phyloP scores from a whole-genome alignment of 2,797 vertebrate genomes.

The Steatocranus sp. region DNA sequence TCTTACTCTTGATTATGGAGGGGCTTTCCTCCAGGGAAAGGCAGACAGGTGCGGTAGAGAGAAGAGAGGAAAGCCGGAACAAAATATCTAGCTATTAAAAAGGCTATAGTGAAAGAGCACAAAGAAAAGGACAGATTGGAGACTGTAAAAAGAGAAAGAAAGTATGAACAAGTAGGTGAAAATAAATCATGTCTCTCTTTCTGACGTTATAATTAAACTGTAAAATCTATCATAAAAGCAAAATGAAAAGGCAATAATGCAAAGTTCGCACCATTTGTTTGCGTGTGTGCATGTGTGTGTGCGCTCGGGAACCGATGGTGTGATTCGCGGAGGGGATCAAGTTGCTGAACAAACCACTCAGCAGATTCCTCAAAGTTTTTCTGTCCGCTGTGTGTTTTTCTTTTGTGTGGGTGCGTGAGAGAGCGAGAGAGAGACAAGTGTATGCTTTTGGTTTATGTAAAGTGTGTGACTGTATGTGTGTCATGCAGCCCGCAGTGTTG shows the following conservation, averaged over 20 bases:
- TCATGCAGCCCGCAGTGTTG: not conserved
- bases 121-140: not conserved
- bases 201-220: not conserved
- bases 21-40: constrained; percentile 1
- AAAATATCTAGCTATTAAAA: constrained; percentile 37
- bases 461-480: not conserved
- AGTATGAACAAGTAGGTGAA: not conserved
- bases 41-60: constrained; percentile 58
- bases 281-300: not conserved
- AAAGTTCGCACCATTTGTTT: not conserved
- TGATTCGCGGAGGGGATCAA: constrained; percentile 44
- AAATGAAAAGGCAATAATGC: not conserved
- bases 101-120: not conserved
- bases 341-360: constrained; percentile 64
- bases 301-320: constrained; percentile 16
- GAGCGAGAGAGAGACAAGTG: constrained; percentile 12
- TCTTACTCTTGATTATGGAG: not conserved
- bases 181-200: not conserved
- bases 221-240: not conserved
- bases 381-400: constrained; percentile 34
- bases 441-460: not conserved
- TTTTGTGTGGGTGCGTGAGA: constrained; percentile 1
- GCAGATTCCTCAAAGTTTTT: constrained; percentile 66
- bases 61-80: constrained; percentile 20
- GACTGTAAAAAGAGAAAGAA: not conserved